Evolutionary conservation across 2,888 invertebrate genomes (phyloP).

Genomic region (Osmoderma eremita): DNA sequence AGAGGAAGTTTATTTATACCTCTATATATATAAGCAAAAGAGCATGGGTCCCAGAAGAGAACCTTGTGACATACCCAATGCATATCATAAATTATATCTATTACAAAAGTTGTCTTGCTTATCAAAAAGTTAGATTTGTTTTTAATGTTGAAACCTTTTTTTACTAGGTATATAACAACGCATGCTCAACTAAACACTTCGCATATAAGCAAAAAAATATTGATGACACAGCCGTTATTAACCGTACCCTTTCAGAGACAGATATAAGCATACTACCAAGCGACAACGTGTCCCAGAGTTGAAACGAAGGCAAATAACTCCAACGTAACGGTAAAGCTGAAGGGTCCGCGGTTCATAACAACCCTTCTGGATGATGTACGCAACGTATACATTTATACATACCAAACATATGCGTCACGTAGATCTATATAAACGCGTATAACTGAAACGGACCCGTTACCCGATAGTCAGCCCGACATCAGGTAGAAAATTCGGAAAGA

Average conservation of each 20-base stretch:
- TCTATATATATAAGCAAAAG: too few relatives aligned
- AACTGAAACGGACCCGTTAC: slow-evolving; percentile 17
- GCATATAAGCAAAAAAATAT: neutral
- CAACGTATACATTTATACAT: slow-evolving; percentile 4
- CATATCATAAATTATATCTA: too few relatives aligned
- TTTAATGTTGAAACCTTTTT: too few relatives aligned
- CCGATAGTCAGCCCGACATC: neutral
- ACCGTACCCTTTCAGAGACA: neutral
- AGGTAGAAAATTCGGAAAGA: slow-evolving; percentile 10
- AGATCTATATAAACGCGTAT: slow-evolving; percentile 11
- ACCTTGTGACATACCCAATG: too few relatives aligned
- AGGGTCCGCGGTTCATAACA: slow-evolving; percentile 52
- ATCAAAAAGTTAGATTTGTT: neutral
- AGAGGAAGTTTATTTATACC: too few relatives aligned
- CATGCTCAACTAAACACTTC: too few relatives aligned
- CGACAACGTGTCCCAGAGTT: slow-evolving; percentile 43
- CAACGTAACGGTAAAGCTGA: slow-evolving; percentile 49
- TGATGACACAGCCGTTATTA: neutral
- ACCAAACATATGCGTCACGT: slow-evolving; percentile 54
- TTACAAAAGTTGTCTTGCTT: too few relatives aligned
- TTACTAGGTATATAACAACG: too few relatives aligned
- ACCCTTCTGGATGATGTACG: slow-evolving; percentile 50
- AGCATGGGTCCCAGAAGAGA: too few relatives aligned
- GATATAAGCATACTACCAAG: slow-evolving; percentile 17
- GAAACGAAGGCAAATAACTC: slow-evolving; percentile 52